phyloP scores from a whole-genome alignment of 2,888 invertebrate species.

The Chrysolina oricalcia region DNA sequence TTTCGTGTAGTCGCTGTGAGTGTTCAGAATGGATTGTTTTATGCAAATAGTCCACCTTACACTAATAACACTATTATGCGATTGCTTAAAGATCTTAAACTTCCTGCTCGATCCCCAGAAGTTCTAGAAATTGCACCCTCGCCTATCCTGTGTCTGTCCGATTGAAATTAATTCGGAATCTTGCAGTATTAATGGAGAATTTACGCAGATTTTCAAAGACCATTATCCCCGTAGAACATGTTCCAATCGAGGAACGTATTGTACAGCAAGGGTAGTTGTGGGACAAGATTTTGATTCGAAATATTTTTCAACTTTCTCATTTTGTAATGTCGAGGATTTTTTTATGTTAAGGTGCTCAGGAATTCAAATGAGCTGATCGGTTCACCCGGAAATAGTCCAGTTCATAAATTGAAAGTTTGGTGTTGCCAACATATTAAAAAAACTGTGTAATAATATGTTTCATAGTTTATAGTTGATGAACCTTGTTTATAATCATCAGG shows the following conservation, averaged over 20 bases:
- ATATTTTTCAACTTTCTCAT: no score
- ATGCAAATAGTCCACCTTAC: slow-evolving; percentile 43
- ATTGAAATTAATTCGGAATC: slow-evolving; percentile 66
- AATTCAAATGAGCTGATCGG: no score
- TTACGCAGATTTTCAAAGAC: slow-evolving; percentile 65
- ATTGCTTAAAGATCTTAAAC: slow-evolving; percentile 42
- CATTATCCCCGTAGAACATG: slow-evolving; percentile 57
- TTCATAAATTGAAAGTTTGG: no score
- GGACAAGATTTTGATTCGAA: background rate
- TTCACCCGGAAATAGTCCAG: no score
- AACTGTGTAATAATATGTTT: no score
- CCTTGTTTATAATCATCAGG: no score
- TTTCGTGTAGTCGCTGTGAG: slow-evolving; percentile 36
- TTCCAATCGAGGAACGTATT: background rate
- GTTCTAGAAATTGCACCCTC: slow-evolving; percentile 41
- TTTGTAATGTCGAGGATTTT: no score
- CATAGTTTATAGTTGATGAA: no score
- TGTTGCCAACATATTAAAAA: no score
- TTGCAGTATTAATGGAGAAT: slow-evolving; percentile 66
- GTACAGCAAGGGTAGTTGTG: slow-evolving; percentile 6
- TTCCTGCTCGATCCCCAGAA: slow-evolving; percentile 34
- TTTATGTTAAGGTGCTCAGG: no score
- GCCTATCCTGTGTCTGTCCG: slow-evolving; percentile 60
- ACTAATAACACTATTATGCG: slow-evolving; percentile 40
- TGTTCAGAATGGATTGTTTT: slow-evolving; percentile 44